Evolutionary conservation across 2,888 invertebrate genomes (phyloP).

Genomic region (Serripes groenlandicus): DNA sequence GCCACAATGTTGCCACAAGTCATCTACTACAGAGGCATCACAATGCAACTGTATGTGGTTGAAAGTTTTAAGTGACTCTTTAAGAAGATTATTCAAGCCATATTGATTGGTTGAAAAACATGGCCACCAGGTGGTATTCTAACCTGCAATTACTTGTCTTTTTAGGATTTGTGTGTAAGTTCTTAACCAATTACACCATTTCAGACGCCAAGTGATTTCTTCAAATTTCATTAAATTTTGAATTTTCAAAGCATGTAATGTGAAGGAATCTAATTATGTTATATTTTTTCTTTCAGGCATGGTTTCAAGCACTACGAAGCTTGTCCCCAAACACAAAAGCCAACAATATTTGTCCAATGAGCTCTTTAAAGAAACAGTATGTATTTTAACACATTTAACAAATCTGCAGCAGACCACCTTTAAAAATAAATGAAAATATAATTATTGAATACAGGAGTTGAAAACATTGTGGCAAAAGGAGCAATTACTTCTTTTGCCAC

Average conservation of each 20-base stretch:
- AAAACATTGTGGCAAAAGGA: background rate
- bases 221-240: too few relatives aligned
- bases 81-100: too few relatives aligned
- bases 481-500: background rate
- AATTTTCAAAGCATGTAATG: too few relatives aligned
- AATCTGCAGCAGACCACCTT: slow-evolving; percentile 4
- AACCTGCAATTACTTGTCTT: too few relatives aligned
- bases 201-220: too few relatives aligned
- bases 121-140: too few relatives aligned
- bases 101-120: too few relatives aligned
- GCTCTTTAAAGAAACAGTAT: slow-evolving; percentile 99
- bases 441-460: background rate
- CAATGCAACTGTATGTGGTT: background rate
- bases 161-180: too few relatives aligned
- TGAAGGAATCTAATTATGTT: too few relatives aligned
- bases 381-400: slow-evolving; percentile 87
- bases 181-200: too few relatives aligned
- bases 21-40: background rate
- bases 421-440: too few relatives aligned
- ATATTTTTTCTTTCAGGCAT: slow-evolving; percentile 91
- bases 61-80: too few relatives aligned
- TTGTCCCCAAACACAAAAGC: slow-evolving; percentile 99
- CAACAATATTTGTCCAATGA: slow-evolving; percentile 97
- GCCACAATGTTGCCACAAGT: background rate
- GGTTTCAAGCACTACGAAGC: slow-evolving; percentile 95